Conservation (phyloP, 2,113 vertebrate species). For the Todiramphus saurophagus region DNA sequence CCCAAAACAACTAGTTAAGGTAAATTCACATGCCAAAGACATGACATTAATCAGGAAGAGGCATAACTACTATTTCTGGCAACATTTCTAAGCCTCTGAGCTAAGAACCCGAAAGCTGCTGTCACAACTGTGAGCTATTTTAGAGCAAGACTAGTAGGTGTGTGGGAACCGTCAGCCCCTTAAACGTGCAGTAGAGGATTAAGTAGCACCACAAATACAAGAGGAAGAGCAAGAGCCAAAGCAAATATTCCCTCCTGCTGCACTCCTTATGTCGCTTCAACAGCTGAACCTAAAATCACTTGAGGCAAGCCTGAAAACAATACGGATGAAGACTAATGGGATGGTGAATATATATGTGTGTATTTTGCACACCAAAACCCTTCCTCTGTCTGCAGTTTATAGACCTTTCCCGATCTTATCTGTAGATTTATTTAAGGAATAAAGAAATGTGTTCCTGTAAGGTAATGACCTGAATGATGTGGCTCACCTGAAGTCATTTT, state of each 20-base stretch:
- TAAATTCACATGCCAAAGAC: conserved; percentile 1
- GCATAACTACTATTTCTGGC: background rate
- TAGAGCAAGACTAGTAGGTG: background rate
- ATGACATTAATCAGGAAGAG: background rate
- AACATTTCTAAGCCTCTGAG: background rate
- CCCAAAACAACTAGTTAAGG: background rate
- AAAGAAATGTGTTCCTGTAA: background rate
- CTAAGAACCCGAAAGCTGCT: background rate
- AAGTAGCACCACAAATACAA: background rate
- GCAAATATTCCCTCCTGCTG: background rate
- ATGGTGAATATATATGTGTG: background rate
- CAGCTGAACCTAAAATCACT: background rate
- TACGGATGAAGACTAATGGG: background rate
- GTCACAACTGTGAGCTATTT: background rate
- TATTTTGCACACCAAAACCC: background rate
- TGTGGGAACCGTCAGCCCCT: background rate
- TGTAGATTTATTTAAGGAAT: background rate
- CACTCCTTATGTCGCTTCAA: fast-evolving
- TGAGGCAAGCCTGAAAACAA: background rate
- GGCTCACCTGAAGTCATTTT: background rate
- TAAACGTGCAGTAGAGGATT: background rate
- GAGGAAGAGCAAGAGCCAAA: background rate
- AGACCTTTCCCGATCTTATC: background rate
- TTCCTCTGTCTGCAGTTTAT: background rate
- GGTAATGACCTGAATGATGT: background rate